Percentiles rank a stretch among this genome's conserved stretches.
These are phyloP conservation scores for Trissoscelio sp. DNA, from an alignment of 2,888 invertebrate species.

Conservation along the genomic window DNA sequence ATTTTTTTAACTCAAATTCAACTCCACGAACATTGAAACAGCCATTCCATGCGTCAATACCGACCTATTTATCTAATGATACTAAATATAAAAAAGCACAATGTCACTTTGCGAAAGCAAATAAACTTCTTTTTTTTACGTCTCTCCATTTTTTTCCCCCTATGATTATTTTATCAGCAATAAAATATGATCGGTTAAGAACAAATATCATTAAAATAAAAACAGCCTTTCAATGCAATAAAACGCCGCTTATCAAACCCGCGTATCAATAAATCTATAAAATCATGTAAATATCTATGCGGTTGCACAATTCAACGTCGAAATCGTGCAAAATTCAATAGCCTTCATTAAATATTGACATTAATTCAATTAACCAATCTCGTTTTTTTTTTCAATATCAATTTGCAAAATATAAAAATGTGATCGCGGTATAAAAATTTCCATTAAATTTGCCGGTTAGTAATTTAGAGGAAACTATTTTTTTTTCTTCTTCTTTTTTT, in stretches of 20 bases:
- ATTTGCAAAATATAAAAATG: too few species aligned
- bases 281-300: conserved; percentile 44
- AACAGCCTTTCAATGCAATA: conserved; percentile 43
- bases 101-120: conserved; percentile 59
- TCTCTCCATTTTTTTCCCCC: conserved; percentile 22
- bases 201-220: conserved; percentile 60
- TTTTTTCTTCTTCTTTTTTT: conserved; percentile 7
- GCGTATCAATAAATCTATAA: conserved; percentile 58
- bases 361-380: background rate
- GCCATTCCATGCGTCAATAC: conserved; percentile 30
- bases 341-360: background rate
- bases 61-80: conserved; percentile 60
- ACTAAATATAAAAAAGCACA: conserved; percentile 51
- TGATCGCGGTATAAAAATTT: background rate
- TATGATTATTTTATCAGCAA: conserved; percentile 56
- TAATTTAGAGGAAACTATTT: conserved; percentile 3
- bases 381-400: too few species aligned
- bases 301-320: conserved; percentile 35
- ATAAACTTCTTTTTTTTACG: conserved; percentile 38
- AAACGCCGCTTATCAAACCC: conserved; percentile 41
- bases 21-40: too few species aligned
- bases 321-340: conserved; percentile 5
- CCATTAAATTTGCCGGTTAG: background rate
- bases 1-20: too few species aligned
- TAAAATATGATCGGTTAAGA: conserved; percentile 51